Evolutionary conservation across 2,797 vertebrate species (phyloP).

Genomic region (Danio kyathit): DNA sequence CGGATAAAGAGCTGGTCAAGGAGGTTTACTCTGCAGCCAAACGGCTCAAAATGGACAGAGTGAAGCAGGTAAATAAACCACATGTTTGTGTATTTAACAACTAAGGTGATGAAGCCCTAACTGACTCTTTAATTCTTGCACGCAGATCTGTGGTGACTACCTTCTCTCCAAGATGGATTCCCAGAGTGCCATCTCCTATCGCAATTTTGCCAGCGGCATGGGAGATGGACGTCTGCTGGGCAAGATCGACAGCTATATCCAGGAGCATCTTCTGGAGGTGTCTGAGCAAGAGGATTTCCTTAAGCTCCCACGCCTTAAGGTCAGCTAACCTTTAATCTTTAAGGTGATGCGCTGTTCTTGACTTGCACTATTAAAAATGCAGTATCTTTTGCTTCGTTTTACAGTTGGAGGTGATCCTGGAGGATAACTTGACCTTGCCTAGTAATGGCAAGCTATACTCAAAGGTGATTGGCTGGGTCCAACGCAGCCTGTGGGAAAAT

Average conservation of each 20-base stretch:
- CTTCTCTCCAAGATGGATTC: constrained; percentile 94
- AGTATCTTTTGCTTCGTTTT: constrained; percentile 52
- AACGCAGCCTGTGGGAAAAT: constrained; percentile 97
- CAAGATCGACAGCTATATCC: constrained; percentile 94
- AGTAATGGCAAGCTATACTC: constrained; percentile 98
- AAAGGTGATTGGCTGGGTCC: constrained; percentile 99
- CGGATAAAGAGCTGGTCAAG: constrained; percentile 95
- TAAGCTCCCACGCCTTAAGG: constrained; percentile 97
- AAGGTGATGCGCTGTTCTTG: not conserved
- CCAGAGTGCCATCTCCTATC: constrained; percentile 93
- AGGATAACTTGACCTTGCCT: constrained; percentile 95
- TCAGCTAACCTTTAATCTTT: constrained; percentile 59
- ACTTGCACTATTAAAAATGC: not conserved
- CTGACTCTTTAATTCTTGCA: not conserved
- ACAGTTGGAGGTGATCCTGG: constrained; percentile 98
- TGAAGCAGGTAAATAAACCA: constrained; percentile 87
- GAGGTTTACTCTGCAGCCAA: constrained; percentile 98
- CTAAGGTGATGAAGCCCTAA: not conserved
- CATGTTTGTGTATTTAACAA: not conserved
- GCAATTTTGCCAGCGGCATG: constrained; percentile 96
- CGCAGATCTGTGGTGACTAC: constrained; percentile 97
- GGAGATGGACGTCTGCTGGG: constrained; percentile 89
- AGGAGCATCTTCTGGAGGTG: constrained; percentile 93
- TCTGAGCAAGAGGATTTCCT: constrained; percentile 98
- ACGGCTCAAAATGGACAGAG: constrained; percentile 96